A percentile compares a stretch with the other conserved stretches of the same genome.
Conservation (phyloP, 2,113 vertebrate species). For the Monopterus albus region DNA sequence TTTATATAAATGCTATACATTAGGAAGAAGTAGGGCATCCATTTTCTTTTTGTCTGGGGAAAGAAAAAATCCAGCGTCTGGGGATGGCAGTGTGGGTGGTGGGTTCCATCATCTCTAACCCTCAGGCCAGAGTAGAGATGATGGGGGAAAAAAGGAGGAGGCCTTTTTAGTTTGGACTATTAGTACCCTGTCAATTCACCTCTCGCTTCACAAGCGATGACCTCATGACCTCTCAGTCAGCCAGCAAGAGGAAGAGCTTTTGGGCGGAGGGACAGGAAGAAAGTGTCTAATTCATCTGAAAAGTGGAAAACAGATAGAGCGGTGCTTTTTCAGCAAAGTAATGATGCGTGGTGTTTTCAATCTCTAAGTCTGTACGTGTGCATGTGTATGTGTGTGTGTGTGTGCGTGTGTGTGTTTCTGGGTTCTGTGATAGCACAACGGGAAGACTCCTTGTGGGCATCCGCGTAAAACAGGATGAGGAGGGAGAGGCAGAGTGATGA, state of each 20-base stretch:
- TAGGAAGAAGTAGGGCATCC: neutral
- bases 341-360: conserved; percentile 64
- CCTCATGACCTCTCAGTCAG: conserved; percentile 22
- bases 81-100: too few species aligned
- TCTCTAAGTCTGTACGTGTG: conserved; percentile 19
- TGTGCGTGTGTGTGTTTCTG: conserved; percentile 22
- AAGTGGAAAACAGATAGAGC: conserved; percentile 44
- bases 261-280: neutral
- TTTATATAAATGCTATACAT: neutral
- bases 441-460: conserved; percentile 29
- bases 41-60: conserved; percentile 1
- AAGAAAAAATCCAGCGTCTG: neutral
- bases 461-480: conserved; percentile 4
- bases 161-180: conserved; percentile 31
- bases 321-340: conserved; percentile 62
- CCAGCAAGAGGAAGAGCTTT: conserved; percentile 11
- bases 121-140: too few species aligned
- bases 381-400: conserved; percentile 7
- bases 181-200: conserved; percentile 23
- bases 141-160: too few species aligned
- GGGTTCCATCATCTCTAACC: too few species aligned
- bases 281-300: conserved; percentile 47
- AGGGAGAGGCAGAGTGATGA: conserved; percentile 3
- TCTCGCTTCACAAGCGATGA: conserved; percentile 14
- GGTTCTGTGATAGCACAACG: conserved; percentile 58